A percentile compares a stretch with the other conserved stretches of the same genome.
phyloP scores from a whole-genome alignment of 1,140 invertebrate species.

The Amphibalanus amphitrite region DNA sequence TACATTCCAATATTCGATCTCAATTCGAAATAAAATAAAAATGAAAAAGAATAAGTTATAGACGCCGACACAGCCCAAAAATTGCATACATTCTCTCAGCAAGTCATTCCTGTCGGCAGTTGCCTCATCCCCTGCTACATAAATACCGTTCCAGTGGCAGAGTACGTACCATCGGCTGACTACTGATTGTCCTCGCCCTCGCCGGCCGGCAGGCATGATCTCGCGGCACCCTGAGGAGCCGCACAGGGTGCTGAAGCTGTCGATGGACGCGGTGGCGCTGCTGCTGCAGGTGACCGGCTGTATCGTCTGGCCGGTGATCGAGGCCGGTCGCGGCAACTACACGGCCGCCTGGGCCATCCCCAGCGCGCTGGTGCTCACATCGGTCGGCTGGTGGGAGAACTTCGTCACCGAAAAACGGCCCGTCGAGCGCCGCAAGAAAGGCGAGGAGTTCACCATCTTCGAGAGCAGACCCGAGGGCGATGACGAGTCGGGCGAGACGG shows the following conservation, averaged over 20 bases:
- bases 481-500: background rate
- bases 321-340: constrained; percentile 1
- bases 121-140: too few relatives aligned
- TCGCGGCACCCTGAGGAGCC: constrained; percentile 62
- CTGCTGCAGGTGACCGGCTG: constrained; percentile 65
- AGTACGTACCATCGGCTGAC: too few relatives aligned
- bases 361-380: constrained; percentile 29
- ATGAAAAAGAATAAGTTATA: too few relatives aligned
- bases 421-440: background rate
- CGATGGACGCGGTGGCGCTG: constrained; percentile 63
- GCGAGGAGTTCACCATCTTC: background rate
- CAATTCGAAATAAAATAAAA: too few relatives aligned
- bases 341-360: constrained; percentile 27
- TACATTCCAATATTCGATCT: too few relatives aligned
- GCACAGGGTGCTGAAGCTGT: constrained; percentile 42
- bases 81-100: too few relatives aligned
- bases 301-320: constrained; percentile 22
- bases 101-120: too few relatives aligned
- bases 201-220: constrained; percentile 37
- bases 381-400: constrained; percentile 36
- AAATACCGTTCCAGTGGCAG: too few relatives aligned
- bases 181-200: too few relatives aligned
- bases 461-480: background rate
- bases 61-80: too few relatives aligned
- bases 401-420: constrained; percentile 29